Evolutionary conservation across 1,140 invertebrate genomes (phyloP).

Genomic region (Lycorma delicatula): DNA sequence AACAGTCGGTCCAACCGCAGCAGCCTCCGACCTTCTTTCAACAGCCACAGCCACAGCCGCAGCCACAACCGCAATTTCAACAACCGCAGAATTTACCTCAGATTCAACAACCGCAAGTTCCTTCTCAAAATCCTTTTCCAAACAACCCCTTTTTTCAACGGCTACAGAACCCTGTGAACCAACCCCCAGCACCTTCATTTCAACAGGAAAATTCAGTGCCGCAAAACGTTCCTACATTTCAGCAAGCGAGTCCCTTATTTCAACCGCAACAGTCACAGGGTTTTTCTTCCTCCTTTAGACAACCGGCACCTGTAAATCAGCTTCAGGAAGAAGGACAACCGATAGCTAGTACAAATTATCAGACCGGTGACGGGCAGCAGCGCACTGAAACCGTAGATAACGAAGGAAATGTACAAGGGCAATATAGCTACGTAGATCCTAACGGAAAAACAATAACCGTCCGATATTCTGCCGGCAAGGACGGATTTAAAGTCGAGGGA

Average conservation of each 20-base stretch:
- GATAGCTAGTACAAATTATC: slow-evolving; percentile 24
- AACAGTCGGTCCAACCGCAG: background rate
- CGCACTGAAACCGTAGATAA: slow-evolving; percentile 20
- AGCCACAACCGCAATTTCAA: background rate
- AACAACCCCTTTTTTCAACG: background rate
- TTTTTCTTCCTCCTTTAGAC: background rate
- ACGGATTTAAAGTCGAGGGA: slow-evolving; percentile 48
- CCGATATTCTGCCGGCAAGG: slow-evolving; percentile 55
- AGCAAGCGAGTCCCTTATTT: background rate
- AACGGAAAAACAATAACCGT: slow-evolving; percentile 45
- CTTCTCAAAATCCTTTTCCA: background rate
- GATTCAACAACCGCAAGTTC: background rate
- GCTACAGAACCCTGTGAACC: background rate
- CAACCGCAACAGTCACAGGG: background rate
- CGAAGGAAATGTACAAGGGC: slow-evolving; percentile 33
- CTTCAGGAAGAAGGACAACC: background rate
- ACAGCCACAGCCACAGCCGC: background rate
- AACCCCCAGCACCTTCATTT: background rate
- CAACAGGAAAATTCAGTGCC: background rate
- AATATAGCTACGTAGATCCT: slow-evolving; percentile 44
- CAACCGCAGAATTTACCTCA: background rate
- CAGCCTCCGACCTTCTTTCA: slow-evolving; percentile 2
- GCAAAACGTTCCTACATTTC: background rate
- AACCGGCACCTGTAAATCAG: background rate
- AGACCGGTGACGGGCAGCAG: slow-evolving; percentile 21